Evolutionary conservation across 2,113 vertebrate genomes (phyloP), one percentile per base, ranked within the genome.

Genomic region (Phylloscopus trochilus): DNA sequence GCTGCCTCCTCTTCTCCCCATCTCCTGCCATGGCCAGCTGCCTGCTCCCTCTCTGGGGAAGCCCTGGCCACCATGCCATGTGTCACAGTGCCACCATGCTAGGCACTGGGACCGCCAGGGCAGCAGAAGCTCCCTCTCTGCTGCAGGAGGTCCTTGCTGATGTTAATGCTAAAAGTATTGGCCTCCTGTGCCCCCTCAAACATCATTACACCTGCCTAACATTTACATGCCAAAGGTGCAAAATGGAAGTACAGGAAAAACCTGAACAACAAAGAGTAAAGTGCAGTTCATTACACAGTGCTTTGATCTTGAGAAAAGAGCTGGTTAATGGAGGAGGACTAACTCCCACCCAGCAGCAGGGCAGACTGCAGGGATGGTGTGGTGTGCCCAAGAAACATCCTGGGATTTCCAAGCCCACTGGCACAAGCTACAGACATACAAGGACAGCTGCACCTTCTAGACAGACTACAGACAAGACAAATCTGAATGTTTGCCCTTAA

Each of bases 11-110:
- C n/a, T 63, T 22, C 43, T 77, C 59, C 67, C 97, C 96, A 97
- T 98, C 97, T 98, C 97, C 91, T 92, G 83, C 79, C 15, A 58
- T 96, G 96, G 97, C 95, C 55, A 37, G 52, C 74, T 91, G 74
- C 82, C 74, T 60, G 60, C 53, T 91, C n/a, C 46, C 3, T 6
- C n/a, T 13, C 74, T 80, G 82, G 74, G 44, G 26, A 53, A 66
- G 59, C 60, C 52, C n/a, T 0, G 4, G 82, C 52, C 53, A n/a
- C n/a, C 5, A 3, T 13, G 62, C n/a, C 62, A 12, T 2, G 24
- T 51, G 74, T 35, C 41, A 58, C 41, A 10, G 39, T 10, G 80
- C 35, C 78, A 55, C 77, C 39, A 6, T 0, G 6, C 18, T 35
- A 4, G 88, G 87, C 73, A 26, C 93, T 4, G 95, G 94, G 93